Base-by-base conservation (phyloP, 2,888 invertebrate genomes). In the Craniophora ligustri region DNA sequence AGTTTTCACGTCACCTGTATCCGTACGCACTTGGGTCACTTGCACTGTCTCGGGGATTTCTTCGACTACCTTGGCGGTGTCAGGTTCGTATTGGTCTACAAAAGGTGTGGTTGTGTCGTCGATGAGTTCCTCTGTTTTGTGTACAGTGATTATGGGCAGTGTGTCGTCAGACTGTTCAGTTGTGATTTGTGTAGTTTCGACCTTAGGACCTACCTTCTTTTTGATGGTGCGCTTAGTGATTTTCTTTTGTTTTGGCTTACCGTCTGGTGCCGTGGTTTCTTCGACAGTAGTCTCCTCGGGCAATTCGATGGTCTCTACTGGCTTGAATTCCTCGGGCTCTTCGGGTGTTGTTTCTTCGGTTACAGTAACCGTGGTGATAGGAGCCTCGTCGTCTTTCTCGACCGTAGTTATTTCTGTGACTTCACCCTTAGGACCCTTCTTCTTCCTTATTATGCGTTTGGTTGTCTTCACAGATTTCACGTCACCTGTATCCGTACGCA, bases 1-100 rank as follows among this genome's bases (percentile, higher is more conserved):
- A 1, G 76, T 78, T 54, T 86, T 86, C 0, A 81, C 15, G 0
- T 75, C 76, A 0, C 78, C 79, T 0, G 46, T 55, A 15, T 72
- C 70, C 0, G 74, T 67, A 0, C 58, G 61, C 0, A 77, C 67
- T 57, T 74, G 68, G 3, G 71, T 59, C 0, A 79, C n/a, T 35
- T 70, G 47, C 0, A 74, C 68, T 19, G 38, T 44, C 15, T 84
- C 72, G 0, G 70, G 77, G 28, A 8, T 21, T 40, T 74, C 73
- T 39, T 82, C 28, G 51, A 76, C 7, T 0, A 42, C 5, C 1
- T 49, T 19, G 0, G 68, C 71, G 1, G 4, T 48, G 3, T 68
- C 55, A 2, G 56, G 57, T 44, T 44, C 38, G 7, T 42, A 35
- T 41, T 40, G 21, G 44, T 71, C 54, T 60, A 63, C 19, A 16